Base-by-base conservation (phyloP, 2,113 vertebrate genomes). In the Apteryx owenii region DNA sequence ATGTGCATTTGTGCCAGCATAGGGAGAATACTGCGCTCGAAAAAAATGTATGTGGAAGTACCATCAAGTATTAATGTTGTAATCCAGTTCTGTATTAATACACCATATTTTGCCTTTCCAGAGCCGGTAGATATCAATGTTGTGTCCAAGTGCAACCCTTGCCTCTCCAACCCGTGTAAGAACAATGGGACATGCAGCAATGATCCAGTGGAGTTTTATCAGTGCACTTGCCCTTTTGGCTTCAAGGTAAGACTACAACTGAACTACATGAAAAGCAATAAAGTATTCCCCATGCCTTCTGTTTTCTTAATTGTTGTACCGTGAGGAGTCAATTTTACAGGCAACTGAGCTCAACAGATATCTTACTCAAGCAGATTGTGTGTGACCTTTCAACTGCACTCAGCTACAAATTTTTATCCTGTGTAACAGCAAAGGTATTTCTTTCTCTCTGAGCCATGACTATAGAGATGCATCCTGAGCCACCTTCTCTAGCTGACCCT, bases 141-240 rank as follows among this genome's bases (percentile, higher is more conserved):
- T 3, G 95, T 97, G 95, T 98, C 99, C 77, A 99, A 99, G 98
- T 99, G 99, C 65, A 98, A 99, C 60, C 99, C 99, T 94, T 99
- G 99, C 97, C 98, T 99, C 91, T 99, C 99, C 70, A 92, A 84
- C 12, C 99, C 99, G 0, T 99, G 99, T 94, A 99, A 98, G 97
- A 99, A 99, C 97, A 99, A 99, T 0, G 99, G 99, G 26, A 99
- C 99, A 0, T 99, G 99, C 95, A 98, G 97, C 90, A 98, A 97
- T 31, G 99, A 99, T 33, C 95, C 97, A 0, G 96, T 98, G 71
- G 99, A 99, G 64, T 98, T 98, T 7, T 99, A 99, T 97, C 99
- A 96, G 86, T 99, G 99, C 94, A 98, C 99, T 92, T 99, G 99
- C 78, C 99, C 99, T 22, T 99, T 98, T 60, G 99, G 99, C 84